Evolutionary conservation across 1,140 invertebrate genomes (phyloP).

Genomic region (Neelides sp.): DNA sequence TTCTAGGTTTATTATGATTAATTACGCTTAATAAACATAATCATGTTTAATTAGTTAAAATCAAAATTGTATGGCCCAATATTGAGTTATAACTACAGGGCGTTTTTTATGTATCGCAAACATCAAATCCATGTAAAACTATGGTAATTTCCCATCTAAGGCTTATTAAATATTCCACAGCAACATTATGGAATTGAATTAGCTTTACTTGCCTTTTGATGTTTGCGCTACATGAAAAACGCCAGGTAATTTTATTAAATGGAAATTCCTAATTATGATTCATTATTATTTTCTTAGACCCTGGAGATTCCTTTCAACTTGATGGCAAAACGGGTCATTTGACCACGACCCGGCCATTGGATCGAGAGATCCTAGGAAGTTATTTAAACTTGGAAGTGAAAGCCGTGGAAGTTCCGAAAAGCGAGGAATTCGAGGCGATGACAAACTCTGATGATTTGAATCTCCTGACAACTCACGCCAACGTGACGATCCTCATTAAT

Average conservation of each 20-base stretch:
- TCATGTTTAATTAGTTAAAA: no score
- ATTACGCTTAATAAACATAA: no score
- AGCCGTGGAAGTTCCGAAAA: conserved; percentile 31
- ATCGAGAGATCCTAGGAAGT: conserved; percentile 64
- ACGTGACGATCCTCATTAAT: conserved; percentile 41
- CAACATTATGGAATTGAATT: no score
- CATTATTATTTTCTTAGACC: conserved; percentile 45
- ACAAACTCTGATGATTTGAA: conserved; percentile 43
- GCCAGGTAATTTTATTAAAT: no score
- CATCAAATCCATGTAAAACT: no score
- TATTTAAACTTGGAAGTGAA: conserved; percentile 50
- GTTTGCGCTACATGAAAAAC: no score
- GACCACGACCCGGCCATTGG: conserved; percentile 64
- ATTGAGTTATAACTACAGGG: conserved; percentile 4
- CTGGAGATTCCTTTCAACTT: conserved; percentile 69
- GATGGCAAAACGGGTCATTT: conserved; percentile 64
- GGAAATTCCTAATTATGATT: not conserved
- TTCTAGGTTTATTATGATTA: no score
- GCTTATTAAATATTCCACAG: no score
- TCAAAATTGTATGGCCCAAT: no score
- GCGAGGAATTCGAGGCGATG: conserved; percentile 51
- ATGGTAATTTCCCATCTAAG: no score
- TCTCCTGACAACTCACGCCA: conserved; percentile 16
- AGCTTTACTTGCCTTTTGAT: no score
- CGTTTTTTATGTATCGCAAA: no score